Conservation (phyloP, 2,797 vertebrate species). For the Sebastes jordani region DNA sequence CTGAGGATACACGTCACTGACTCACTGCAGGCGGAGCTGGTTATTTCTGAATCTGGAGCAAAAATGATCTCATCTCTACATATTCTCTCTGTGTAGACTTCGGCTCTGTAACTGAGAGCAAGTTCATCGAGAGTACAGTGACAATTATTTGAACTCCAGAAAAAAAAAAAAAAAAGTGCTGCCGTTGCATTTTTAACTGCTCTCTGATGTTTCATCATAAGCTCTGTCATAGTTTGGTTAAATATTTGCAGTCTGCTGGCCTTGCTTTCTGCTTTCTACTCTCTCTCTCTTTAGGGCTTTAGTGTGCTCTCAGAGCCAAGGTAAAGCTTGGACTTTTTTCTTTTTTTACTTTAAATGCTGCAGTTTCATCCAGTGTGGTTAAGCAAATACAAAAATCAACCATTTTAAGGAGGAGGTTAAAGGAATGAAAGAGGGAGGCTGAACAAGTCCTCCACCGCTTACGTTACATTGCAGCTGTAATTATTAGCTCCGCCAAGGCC, state of each 20-base stretch:
- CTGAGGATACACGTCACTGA: neutral
- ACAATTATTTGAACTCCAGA: neutral
- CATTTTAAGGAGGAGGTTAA: neutral
- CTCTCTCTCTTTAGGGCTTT: neutral
- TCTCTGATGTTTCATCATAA: slow-evolving; percentile 23
- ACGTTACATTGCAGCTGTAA: too few relatives aligned
- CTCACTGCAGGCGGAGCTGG: neutral
- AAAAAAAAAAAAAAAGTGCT: neutral
- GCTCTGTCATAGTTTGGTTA: neutral
- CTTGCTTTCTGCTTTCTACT: slow-evolving; percentile 4
- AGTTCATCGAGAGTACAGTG: slow-evolving; percentile 42
- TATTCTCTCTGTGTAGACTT: slow-evolving; percentile 1
- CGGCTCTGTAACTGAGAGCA: neutral
- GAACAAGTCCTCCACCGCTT: too few relatives aligned
- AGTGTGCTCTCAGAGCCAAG: neutral
- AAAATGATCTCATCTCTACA: slow-evolving; percentile 9
- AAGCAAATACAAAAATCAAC: neutral
- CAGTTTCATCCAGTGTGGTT: neutral
- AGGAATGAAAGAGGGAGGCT: too few relatives aligned
- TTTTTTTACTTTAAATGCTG: neutral
- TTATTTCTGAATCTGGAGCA: neutral
- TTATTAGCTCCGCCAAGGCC: too few relatives aligned
- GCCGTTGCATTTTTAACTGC: slow-evolving; percentile 34
- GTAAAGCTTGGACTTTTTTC: neutral
- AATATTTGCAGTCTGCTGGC: slow-evolving; percentile 2